phyloP scores from a whole-genome alignment of 2,888 invertebrate species.

The Notodonta dromedarius region DNA sequence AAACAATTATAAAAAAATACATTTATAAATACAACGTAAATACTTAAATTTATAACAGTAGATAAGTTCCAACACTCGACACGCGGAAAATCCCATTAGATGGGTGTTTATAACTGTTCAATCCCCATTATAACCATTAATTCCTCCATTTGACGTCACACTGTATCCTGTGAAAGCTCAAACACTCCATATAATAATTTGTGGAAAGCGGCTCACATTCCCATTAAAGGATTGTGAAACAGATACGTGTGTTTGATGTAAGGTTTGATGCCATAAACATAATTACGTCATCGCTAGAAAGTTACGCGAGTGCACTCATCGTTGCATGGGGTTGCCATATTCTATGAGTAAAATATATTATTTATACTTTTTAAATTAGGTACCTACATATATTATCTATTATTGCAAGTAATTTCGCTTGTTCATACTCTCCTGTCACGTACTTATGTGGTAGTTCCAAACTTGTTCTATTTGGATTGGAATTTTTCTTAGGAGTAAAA shows the following conservation, averaged over 20 bases:
- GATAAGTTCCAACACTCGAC: not conserved
- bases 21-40: no score
- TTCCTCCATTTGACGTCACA: slow-evolving; percentile 23
- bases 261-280: slow-evolving; percentile 30
- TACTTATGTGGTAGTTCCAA: no score
- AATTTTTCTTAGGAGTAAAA: no score
- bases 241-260: slow-evolving; percentile 22
- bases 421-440: no score
- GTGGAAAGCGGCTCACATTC: slow-evolving; percentile 21
- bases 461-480: no score
- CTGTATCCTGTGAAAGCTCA: not conserved
- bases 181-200: slow-evolving; percentile 13
- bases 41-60: no score
- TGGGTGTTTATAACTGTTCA: not conserved
- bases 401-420: no score
- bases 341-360: not conserved
- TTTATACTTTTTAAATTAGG: no score
- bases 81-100: not conserved
- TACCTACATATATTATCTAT: no score
- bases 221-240: slow-evolving; percentile 42
- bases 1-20: no score
- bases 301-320: slow-evolving; percentile 20
- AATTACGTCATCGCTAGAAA: slow-evolving; percentile 47
- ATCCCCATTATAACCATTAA: not conserved
- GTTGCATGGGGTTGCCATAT: slow-evolving; percentile 6